Percentiles rank a stretch among this genome's conserved stretches.
These are phyloP conservation scores for Lamprologus sp. DNA, from an alignment of 2,113 vertebrate genomes.

Conservation along the genomic window DNA sequence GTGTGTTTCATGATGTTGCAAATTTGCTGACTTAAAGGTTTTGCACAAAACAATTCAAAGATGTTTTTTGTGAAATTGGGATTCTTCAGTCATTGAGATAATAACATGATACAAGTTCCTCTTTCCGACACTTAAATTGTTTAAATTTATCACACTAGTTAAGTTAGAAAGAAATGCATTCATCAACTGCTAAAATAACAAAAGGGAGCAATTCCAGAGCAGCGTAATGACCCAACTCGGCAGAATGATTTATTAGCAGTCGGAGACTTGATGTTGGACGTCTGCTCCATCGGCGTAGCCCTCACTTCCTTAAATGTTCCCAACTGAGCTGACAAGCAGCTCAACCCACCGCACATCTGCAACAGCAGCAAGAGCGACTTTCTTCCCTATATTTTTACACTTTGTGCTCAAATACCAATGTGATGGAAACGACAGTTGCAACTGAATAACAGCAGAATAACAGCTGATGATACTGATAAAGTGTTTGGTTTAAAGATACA, in stretches of 20 bases:
- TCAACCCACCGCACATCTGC: neutral
- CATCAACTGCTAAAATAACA: neutral
- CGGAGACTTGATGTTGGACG: neutral
- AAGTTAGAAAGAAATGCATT: neutral
- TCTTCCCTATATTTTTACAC: neutral
- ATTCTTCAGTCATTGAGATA: neutral
- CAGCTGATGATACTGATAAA: neutral
- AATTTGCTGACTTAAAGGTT: neutral
- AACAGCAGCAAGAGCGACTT: neutral
- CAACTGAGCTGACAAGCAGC: slow-evolving; percentile 3
- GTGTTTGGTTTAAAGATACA: neutral
- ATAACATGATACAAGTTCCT: neutral
- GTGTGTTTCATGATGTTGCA: neutral
- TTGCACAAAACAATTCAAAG: neutral
- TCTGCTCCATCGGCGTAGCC: slow-evolving; percentile 1
- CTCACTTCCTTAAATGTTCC: slow-evolving; percentile 16
- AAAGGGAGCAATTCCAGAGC: neutral
- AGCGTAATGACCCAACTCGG: neutral
- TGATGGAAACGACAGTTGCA: neutral
- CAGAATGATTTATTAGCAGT: slow-evolving; percentile 22
- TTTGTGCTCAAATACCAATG: neutral
- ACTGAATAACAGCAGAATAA: neutral
- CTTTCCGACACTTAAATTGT: neutral
- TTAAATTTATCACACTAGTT: neutral
- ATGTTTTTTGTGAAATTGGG: neutral